Percentiles rank a stretch among this genome's conserved stretches.
Conservation (phyloP, 2,797 vertebrate genomes). For the Ficedula albicollis region DNA sequence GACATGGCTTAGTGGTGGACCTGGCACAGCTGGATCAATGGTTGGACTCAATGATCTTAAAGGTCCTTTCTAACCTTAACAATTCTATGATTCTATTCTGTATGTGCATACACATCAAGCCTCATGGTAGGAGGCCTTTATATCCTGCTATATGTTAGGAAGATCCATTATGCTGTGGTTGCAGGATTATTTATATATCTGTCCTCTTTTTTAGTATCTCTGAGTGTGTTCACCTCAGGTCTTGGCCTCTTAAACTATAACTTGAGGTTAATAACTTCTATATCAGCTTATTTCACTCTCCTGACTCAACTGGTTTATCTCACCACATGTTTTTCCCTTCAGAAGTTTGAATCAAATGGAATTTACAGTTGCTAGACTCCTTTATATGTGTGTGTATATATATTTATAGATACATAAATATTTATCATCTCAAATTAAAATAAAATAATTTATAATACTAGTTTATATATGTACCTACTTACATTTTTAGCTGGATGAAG, state of each 20-base stretch:
- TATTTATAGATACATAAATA: not conserved
- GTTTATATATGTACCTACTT: not conserved
- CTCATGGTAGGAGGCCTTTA: not conserved
- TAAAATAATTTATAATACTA: not conserved
- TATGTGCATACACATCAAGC: rapidly evolving
- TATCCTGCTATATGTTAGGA: not conserved
- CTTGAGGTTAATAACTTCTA: not conserved
- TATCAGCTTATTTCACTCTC: not conserved
- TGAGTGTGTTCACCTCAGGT: not conserved
- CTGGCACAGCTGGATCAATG: not conserved
- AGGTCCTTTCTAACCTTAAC: not conserved
- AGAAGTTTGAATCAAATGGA: not conserved
- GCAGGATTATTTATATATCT: not conserved
- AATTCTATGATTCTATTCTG: not conserved
- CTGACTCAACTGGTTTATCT: not conserved
- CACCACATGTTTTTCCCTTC: not conserved
- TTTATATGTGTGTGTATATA: not conserved
- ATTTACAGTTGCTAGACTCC: not conserved
- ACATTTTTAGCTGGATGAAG: not conserved
- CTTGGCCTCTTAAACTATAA: not conserved
- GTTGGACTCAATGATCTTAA: not conserved
- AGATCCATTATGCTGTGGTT: not conserved
- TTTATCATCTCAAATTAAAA: not conserved
- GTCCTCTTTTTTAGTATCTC: not conserved
- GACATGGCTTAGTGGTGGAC: not conserved